These are phyloP conservation scores for Diadromus collaris DNA, from an alignment of 2,888 invertebrate species.

Conservation along the genomic window DNA sequence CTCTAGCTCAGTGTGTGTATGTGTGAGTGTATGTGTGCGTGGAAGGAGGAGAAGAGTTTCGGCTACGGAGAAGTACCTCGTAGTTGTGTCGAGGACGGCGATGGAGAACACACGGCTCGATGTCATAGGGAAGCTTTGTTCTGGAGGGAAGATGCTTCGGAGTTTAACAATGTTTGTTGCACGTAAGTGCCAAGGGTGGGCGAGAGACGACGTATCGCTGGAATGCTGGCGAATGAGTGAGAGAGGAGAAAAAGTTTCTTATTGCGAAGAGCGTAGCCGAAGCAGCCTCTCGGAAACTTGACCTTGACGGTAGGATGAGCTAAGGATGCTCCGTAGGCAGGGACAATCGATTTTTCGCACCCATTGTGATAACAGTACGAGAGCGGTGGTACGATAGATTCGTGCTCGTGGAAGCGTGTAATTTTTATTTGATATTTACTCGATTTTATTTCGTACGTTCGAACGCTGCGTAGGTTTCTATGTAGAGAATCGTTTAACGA, in stretches of 20 bases:
- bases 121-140: not conserved
- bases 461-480: not conserved
- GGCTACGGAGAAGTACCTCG: not conserved
- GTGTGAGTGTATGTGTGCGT: not conserved
- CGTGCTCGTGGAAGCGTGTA: not conserved
- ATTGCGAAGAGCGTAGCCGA: constrained; percentile 18
- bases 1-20: constrained; percentile 17
- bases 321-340: constrained; percentile 15
- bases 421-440: not conserved
- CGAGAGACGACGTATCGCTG: not conserved
- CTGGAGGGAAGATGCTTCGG: not conserved
- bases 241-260: constrained; percentile 39
- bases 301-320: constrained; percentile 51
- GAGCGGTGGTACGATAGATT: not conserved
- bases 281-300: constrained; percentile 14
- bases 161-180: constrained; percentile 10
- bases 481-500: not conserved
- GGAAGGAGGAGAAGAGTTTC: not conserved
- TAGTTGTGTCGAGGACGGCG: not conserved
- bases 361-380: not conserved
- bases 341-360: constrained; percentile 41
- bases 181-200: constrained; percentile 1
- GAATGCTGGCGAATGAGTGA: not conserved
- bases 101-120: not conserved
- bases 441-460: not conserved